phyloP scores from a whole-genome alignment of 1,140 invertebrate genomes.

The Orchestia grillus region DNA sequence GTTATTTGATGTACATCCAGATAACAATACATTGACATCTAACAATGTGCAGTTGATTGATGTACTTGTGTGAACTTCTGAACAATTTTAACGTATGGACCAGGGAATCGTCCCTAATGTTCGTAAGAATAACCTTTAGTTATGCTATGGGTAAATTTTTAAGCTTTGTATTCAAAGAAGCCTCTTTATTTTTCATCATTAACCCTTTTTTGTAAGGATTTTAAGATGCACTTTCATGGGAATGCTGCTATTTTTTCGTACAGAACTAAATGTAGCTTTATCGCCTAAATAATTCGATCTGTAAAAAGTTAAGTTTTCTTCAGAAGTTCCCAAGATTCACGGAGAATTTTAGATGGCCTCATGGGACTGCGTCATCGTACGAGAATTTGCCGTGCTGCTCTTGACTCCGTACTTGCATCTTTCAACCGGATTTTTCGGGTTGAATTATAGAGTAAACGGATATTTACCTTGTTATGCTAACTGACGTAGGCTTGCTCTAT shows the following conservation, averaged over 20 bases:
- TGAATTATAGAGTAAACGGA: neutral
- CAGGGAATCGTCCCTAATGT: neutral
- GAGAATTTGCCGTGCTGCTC: neutral
- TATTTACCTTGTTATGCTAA: neutral
- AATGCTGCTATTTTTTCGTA: too few species aligned
- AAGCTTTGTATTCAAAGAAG: neutral
- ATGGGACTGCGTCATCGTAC: too few species aligned
- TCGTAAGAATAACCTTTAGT: neutral
- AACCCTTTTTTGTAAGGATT: too few species aligned
- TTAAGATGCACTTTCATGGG: too few species aligned
- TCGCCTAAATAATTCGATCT: too few species aligned
- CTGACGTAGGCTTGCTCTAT: neutral
- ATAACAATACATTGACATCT: neutral
- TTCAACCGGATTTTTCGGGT: neutral
- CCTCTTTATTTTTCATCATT: neutral
- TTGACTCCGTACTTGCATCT: neutral
- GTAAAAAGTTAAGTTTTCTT: too few species aligned
- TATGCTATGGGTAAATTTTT: neutral
- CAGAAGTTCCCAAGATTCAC: neutral
- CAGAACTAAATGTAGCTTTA: too few species aligned
- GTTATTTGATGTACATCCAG: neutral
- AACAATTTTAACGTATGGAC: neutral
- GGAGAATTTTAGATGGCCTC: neutral
- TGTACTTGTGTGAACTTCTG: neutral
- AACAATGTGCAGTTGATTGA: neutral